phyloP scores from a whole-genome alignment of 2,888 invertebrate species.

The Drosophila pseudotakahashii region DNA sequence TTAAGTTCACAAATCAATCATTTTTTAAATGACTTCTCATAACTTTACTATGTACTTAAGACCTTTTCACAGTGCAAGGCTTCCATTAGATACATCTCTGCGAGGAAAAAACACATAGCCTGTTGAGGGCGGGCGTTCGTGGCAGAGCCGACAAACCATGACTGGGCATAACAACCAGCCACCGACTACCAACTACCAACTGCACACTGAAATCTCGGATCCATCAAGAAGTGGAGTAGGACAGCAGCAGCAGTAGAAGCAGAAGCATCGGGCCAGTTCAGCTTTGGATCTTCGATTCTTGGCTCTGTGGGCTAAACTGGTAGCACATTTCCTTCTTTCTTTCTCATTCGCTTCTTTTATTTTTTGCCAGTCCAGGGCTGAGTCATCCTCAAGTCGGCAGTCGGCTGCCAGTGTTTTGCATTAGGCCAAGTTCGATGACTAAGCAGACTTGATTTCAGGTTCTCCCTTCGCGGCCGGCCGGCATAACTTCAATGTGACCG shows the following conservation, averaged over 20 bases:
- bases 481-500: slow-evolving; percentile 72
- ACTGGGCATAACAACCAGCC: slow-evolving; percentile 61
- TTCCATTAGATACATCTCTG: slow-evolving; percentile 58
- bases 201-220: slow-evolving; percentile 39
- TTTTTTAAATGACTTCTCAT: background rate
- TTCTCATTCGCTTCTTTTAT: slow-evolving; percentile 2
- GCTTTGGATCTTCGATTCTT: slow-evolving; percentile 25
- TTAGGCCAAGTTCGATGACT: slow-evolving; percentile 78
- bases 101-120: slow-evolving; percentile 27
- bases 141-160: slow-evolving; percentile 61
- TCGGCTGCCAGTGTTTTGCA: slow-evolving; percentile 63
- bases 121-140: slow-evolving; percentile 63
- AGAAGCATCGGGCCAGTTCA: slow-evolving; percentile 19
- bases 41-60: background rate
- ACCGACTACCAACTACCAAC: slow-evolving; percentile 4
- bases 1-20: too few relatives aligned
- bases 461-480: slow-evolving; percentile 52
- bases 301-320: slow-evolving; percentile 61
- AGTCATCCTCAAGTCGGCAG: slow-evolving; percentile 50
- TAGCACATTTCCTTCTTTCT: slow-evolving; percentile 64
- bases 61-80: slow-evolving; percentile 38
- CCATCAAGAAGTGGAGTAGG: slow-evolving; percentile 69
- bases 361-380: slow-evolving; percentile 43
- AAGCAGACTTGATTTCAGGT: slow-evolving; percentile 63
- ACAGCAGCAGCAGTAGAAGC: slow-evolving; percentile 45